phyloP scores from a whole-genome alignment of 2,888 invertebrate species.

The Calameuta pallipes region DNA sequence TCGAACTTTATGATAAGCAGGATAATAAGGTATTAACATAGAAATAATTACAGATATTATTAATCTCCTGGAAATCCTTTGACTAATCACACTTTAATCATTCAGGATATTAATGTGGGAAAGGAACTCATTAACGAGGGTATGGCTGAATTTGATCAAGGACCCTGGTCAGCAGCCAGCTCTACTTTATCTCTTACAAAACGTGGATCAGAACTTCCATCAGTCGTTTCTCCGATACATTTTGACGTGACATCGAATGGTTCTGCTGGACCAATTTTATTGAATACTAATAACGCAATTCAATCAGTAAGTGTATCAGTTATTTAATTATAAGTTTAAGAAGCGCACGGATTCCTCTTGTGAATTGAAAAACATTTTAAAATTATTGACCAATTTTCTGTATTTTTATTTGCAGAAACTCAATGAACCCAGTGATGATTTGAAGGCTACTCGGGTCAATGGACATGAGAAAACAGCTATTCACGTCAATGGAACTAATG shows the following conservation, averaged over 20 bases:
- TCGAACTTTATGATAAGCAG: slow-evolving; percentile 79
- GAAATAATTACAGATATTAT: neutral
- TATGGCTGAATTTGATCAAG: slow-evolving; percentile 67
- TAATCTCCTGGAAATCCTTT: neutral
- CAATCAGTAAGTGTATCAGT: neutral
- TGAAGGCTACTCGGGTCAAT: neutral
- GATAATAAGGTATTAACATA: slow-evolving; percentile 67
- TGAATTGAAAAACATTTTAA: neutral
- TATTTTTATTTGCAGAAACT: neutral
- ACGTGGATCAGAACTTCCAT: slow-evolving; percentile 48
- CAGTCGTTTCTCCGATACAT: neutral
- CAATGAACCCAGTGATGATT: neutral
- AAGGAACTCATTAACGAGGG: slow-evolving; percentile 72
- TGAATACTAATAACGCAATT: neutral
- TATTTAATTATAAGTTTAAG: neutral
- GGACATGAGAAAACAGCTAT: neutral
- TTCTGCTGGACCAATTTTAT: neutral
- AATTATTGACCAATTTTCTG: neutral
- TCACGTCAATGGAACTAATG: neutral
- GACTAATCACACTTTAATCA: neutral
- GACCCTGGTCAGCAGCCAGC: slow-evolving; percentile 45
- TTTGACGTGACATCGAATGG: neutral
- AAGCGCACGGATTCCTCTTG: neutral
- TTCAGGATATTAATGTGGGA: slow-evolving; percentile 72
- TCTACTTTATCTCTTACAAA: slow-evolving; percentile 46